These are phyloP conservation scores for Scortum barcoo DNA, from an alignment of 2,113 vertebrate genomes.

Conservation along the genomic window DNA sequence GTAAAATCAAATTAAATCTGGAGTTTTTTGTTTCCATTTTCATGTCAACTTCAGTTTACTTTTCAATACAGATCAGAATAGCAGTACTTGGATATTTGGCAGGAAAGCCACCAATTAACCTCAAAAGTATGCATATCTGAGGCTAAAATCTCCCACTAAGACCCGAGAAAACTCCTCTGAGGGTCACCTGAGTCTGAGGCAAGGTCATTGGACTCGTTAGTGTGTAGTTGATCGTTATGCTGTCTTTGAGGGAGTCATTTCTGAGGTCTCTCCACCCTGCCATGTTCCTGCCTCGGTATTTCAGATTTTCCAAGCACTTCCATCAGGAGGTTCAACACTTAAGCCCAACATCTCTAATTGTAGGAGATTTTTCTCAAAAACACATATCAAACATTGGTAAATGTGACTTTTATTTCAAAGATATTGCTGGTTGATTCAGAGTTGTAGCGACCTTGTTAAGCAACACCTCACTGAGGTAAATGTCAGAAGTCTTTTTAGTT, in stretches of 20 bases:
- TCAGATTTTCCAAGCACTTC: constrained; percentile 5
- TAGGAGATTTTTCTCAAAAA: not conserved
- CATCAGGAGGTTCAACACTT: not conserved
- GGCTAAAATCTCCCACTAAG: not conserved
- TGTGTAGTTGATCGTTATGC: not conserved
- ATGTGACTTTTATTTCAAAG: constrained; percentile 5
- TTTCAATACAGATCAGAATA: too few species aligned
- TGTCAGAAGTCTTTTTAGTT: constrained; percentile 44
- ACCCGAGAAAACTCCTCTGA: not conserved
- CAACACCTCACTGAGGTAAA: constrained; percentile 32
- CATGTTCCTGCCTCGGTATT: constrained; percentile 9
- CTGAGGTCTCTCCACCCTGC: not conserved
- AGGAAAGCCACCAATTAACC: not conserved
- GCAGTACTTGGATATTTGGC: not conserved
- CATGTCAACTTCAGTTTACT: too few species aligned
- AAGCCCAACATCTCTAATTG: not conserved
- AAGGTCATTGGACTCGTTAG: not conserved
- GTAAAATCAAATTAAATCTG: not conserved
- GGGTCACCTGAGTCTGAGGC: not conserved
- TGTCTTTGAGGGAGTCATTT: constrained; percentile 3
- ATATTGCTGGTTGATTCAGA: too few species aligned
- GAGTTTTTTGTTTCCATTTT: too few species aligned
- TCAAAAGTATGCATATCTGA: not conserved
- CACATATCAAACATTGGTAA: not conserved
- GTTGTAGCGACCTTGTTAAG: not conserved